Base-by-base conservation (phyloP, 2,888 invertebrate species). In the Drosophila neotestacea region DNA sequence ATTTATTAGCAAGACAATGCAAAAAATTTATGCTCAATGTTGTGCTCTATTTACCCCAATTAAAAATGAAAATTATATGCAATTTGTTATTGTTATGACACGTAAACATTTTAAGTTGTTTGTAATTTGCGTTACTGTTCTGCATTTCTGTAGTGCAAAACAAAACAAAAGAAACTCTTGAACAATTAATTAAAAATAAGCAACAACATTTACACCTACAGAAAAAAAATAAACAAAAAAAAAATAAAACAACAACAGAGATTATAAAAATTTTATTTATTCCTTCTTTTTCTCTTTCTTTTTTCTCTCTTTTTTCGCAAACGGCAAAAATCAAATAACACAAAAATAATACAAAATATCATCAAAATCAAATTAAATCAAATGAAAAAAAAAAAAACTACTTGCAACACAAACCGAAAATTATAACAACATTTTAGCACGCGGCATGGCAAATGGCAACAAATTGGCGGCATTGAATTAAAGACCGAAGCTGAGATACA, bases 201-300 rank as follows among this genome's bases (percentile, higher is more conserved):
- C 72, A 74, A 69, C 64, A 73, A 68, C 69, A 77, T 74, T 70
- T 69, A 50, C 59, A 70, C 60, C 32, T 30, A 64, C 38, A 41
- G 13, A 44, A 32, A 52, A 69, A 72, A 62, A 16, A 16, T 16
- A 16, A 1, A 16, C 16, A 16, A 16, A 51, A 51, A 38, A 38
- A 64, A 58, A 64, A 42, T 30, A 68, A 60, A 67, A 52, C 77
- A 88, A 85, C 85, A 81, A 86, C 79, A 74, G 81, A 86, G 81
- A 89, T 82, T 73, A 86, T 77, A 85, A 77, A 77, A 81, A 74
- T 77, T 80, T 85, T 87, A 86, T 88, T 87, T 86, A 78, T 79
- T 85, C 72, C 82, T 81, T 78, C 80, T 85, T 88, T 73, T 87
- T 85, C 76, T 83, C 86, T 88, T 85, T 88, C 84, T 83, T 86